Conservation (phyloP, 2,888 invertebrate genomes). For the Synanthedon tipuliformis region DNA sequence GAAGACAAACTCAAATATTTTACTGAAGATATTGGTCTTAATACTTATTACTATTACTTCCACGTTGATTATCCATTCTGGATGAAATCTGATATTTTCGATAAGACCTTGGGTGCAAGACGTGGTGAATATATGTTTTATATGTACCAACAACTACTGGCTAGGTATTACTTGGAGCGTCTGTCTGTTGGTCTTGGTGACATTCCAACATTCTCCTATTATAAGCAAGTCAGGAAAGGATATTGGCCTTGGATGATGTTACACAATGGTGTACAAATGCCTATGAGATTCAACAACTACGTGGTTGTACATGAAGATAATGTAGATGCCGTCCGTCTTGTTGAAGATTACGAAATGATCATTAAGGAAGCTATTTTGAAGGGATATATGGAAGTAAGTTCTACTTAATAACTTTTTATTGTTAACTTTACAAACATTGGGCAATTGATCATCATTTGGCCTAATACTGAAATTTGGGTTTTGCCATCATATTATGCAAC, state of each 20-base stretch:
- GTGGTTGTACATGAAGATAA: conserved; percentile 35
- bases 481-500: no score
- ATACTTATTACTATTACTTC: conserved; percentile 73
- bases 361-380: conserved; percentile 70
- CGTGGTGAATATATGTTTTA: conserved; percentile 70
- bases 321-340: conserved; percentile 28
- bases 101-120: conserved; percentile 32
- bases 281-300: conserved; percentile 60
- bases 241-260: conserved; percentile 70
- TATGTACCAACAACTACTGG: conserved; percentile 75
- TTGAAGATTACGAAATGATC: conserved; percentile 59
- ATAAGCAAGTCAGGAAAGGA: conserved; percentile 52
- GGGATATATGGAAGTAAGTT: conserved; percentile 58
- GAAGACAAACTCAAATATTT: conserved; percentile 74
- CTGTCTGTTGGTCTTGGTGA: conserved; percentile 59
- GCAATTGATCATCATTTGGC: no score
- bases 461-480: no score
- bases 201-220: conserved; percentile 55
- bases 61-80: conserved; percentile 74
- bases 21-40: conserved; percentile 75
- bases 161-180: conserved; percentile 70
- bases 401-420: background rate
- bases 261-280: conserved; percentile 67
- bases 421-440: background rate
- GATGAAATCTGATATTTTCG: conserved; percentile 59